These are phyloP conservation scores for Diadumene lineata DNA, from an alignment of 92 coral and sea anemone species.

Conservation along the genomic window DNA sequence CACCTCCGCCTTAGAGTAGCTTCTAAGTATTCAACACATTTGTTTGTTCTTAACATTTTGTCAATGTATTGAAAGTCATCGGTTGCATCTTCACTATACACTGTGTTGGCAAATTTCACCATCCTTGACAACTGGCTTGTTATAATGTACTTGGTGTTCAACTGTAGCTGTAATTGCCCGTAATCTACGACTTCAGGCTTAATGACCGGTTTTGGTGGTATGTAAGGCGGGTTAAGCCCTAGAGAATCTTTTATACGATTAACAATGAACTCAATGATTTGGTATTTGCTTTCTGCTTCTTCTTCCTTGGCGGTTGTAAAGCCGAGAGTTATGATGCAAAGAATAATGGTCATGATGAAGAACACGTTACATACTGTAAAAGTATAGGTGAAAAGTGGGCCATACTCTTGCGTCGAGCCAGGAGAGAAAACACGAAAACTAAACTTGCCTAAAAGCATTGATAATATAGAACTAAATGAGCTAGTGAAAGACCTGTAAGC, in stretches of 20 bases:
- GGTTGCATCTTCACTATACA: conserved; percentile 49
- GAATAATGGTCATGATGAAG: conserved; percentile 55
- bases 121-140: conserved; percentile 47
- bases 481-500: conserved; percentile 44
- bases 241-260: conserved; percentile 28
- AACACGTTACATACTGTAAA: conserved; percentile 56
- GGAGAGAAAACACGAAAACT: conserved; percentile 49
- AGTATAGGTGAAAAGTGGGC: conserved; percentile 52
- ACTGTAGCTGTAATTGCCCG: conserved; percentile 41
- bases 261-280: conserved; percentile 47
- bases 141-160: conserved; percentile 48
- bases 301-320: conserved; percentile 50
- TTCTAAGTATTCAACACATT: conserved; percentile 16
- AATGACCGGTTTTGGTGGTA: conserved; percentile 64
- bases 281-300: conserved; percentile 56
- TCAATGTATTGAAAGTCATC: conserved; percentile 40
- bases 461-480: conserved; percentile 42
- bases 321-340: conserved; percentile 53
- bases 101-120: conserved; percentile 32
- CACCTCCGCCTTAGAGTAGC: not conserved
- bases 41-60: conserved; percentile 9
- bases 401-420: conserved; percentile 41
- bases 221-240: conserved; percentile 65
- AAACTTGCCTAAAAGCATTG: conserved; percentile 57
- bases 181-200: conserved; percentile 36